phyloP scores from a whole-genome alignment of 2,113 vertebrate species.

The Phaethornis superciliosus region DNA sequence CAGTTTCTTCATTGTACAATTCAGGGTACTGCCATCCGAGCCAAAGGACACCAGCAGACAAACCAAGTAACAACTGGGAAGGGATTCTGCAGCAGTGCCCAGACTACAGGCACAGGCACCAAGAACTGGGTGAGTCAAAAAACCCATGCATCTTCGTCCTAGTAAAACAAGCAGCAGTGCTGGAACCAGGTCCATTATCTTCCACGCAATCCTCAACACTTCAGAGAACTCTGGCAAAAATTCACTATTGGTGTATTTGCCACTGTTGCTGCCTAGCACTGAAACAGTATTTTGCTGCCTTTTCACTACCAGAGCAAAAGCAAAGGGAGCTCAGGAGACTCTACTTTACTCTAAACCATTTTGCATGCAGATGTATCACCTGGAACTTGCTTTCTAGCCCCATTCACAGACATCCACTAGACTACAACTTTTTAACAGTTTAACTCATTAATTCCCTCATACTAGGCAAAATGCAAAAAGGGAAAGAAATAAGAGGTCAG shows the following conservation, averaged over 20 bases:
- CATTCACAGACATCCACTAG: neutral
- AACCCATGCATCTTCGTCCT: accelerated
- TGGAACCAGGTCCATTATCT: neutral
- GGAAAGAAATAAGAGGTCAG: neutral
- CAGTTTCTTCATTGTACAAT: neutral
- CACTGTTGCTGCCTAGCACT: neutral
- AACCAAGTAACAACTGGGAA: neutral
- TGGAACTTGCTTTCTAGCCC: neutral
- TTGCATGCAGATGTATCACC: neutral
- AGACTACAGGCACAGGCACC: neutral
- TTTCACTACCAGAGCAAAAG: neutral
- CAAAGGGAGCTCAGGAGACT: neutral
- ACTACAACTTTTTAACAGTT: neutral
- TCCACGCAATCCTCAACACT: neutral
- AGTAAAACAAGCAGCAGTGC: neutral
- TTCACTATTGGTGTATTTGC: neutral
- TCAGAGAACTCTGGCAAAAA: neutral
- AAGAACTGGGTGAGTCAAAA: neutral
- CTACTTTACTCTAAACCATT: neutral
- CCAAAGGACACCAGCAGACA: accelerated
- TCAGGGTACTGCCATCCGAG: neutral
- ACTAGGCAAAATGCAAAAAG: neutral
- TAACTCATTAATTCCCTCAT: neutral
- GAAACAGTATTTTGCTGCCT: neutral
- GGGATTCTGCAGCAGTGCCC: neutral